Base-by-base conservation (phyloP, 2,888 invertebrate species). In the Nesidiocoris tenuis region DNA sequence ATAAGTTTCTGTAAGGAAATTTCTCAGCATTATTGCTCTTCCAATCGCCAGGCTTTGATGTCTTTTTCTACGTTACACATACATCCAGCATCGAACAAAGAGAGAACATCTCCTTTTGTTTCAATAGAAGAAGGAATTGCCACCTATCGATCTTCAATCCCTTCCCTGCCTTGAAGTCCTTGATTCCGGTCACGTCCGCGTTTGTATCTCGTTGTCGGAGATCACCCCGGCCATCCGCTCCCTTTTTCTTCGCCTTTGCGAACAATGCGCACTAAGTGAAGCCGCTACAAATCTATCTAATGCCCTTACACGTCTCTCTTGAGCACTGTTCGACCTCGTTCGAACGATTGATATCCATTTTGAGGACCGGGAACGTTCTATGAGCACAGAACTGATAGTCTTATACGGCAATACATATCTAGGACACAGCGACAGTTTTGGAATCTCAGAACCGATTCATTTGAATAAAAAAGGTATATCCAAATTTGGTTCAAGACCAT, bases 181-280 rank as follows among this genome's bases (percentile, higher is more conserved):
- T 17, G 65, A 65, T 65, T 65, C 65, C 17, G 1, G 17, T 39
- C 65, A 65, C 65, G 65, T 65, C 39, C 39, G 17, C 1, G 16
- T 64, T 25, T 18, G 65, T 25, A 65, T 39, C 39, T 65, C 18
- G 2, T n/a, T 18, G 65, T 39, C 39, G 17, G 39, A 39, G 39
- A 39, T 39, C 39, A 39, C 39, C 39, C 3, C 5, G 39, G 39
- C 39, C 39, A 39, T 39, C 3, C 39, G 5, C 5, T 39, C 12
- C 39, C 39, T 39, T 3, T 3, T 39, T 39, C 12, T 39, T 39
- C 39, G 39, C 12, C 5, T 39, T 39, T 39, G 39, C 3, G 12
- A 39, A 39, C 39, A 12, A 3, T 39, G 39, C 39, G 39, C 39
- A 39, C 39, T 39, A 39, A 39, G 39, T 39, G 39, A 39, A 39